Conservation (phyloP, 2,113 vertebrate species). For the Plecturocebus donacophilus region DNA sequence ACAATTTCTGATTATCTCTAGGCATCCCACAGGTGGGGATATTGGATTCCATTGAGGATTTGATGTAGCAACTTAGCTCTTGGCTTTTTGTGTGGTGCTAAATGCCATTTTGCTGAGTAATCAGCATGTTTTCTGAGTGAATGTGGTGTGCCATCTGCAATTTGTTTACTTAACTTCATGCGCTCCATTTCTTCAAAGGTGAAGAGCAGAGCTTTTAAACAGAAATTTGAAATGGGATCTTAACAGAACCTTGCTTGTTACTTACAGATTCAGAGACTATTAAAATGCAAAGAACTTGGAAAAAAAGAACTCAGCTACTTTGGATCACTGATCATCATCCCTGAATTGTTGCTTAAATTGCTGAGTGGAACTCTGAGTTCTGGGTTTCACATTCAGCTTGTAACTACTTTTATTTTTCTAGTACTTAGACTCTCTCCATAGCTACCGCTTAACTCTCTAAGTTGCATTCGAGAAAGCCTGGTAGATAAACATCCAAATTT, state of each 20-base stretch:
- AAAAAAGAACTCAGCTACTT: background rate
- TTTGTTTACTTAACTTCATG: slow-evolving; percentile 69
- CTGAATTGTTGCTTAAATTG: slow-evolving; percentile 66
- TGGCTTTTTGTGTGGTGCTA: slow-evolving; percentile 70
- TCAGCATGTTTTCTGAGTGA: slow-evolving; percentile 63
- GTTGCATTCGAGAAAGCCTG: background rate
- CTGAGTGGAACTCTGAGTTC: background rate
- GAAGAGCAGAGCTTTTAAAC: slow-evolving; percentile 32
- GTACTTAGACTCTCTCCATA: background rate
- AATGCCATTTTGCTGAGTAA: slow-evolving; percentile 73
- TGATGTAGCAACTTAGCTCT: slow-evolving; percentile 71
- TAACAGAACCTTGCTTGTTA: slow-evolving; percentile 11
- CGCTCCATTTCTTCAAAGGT: slow-evolving; percentile 59
- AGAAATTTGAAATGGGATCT: slow-evolving; percentile 36
- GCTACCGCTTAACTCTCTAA: background rate
- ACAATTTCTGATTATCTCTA: slow-evolving; percentile 73
- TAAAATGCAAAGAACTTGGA: slow-evolving; percentile 46
- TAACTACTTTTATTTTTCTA: slow-evolving; percentile 15
- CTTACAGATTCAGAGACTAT: background rate
- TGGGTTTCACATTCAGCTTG: slow-evolving; percentile 3
- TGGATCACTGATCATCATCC: slow-evolving; percentile 21
- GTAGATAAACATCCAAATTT: slow-evolving; percentile 31
- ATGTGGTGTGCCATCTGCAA: slow-evolving; percentile 42
- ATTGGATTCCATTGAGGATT: slow-evolving; percentile 69
- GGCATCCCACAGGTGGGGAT: slow-evolving; percentile 77